Base-by-base conservation (phyloP, 2,797 vertebrate species). In the Cephalopachus bancanus region DNA sequence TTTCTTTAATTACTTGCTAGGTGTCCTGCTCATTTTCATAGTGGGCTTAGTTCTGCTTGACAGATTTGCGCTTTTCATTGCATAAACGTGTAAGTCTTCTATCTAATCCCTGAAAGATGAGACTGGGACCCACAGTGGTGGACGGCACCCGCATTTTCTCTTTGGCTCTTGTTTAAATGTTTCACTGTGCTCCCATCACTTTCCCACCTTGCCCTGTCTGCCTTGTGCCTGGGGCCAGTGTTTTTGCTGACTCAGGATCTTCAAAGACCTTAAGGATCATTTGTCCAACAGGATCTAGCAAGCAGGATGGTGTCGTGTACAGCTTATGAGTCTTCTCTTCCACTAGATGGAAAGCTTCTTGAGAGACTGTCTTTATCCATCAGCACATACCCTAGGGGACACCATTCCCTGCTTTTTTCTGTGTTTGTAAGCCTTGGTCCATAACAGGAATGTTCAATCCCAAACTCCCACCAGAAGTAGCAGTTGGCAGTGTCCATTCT, bases 21-120 rank as follows among this genome's bases (percentile, higher is more conserved):
- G 3, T 51, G 44, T 72, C 75, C 16, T 67, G 55, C 28, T 91
- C 85, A 64, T 95, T 95, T 95, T 83, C 60, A 7, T 57, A 30
- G 55, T 33, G n/a, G 62, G 53, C 76, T 93, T 83, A 87, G 78
- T 64, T 97, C 33, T 80, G 60, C 33, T 89, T 75, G 60, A 28
- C 28, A 55, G 57, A 57, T 69, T 10, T 53, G 75, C 71, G n/a
- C 80, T 93, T 96, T 92, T 62, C 49, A 8, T 59, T 64, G 6
- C 76, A 75, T 28, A 60, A 89, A 60, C 26, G 72, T 64, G 1
- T 28, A 26, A 20, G 16, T 44, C 64, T 89, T 88, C 14, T 37
- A 19, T 75, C 64, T 92, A 62, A 89, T 72, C 67, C 74, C 84
- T 30, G 30, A n/a, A 33, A 91, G n/a, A 88, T 30, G 71, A 85